Conservation (phyloP, 2,797 vertebrate genomes). For the Morelia viridis region DNA sequence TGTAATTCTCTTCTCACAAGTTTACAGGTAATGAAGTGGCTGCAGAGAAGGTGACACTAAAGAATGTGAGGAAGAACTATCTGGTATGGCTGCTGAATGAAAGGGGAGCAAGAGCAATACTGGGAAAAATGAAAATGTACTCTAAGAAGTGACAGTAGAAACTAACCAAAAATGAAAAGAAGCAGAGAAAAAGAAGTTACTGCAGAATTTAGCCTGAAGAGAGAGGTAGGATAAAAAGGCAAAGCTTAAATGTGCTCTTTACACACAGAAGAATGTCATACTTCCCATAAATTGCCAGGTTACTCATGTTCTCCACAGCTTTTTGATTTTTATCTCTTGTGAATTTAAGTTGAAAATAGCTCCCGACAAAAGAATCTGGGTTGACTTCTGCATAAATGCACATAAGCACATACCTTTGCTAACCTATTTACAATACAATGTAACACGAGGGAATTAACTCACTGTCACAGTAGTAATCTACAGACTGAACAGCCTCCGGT, state of each 20-base stretch:
- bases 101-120: neutral
- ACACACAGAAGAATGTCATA: neutral
- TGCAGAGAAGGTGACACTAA: neutral
- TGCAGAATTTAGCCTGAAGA: neutral
- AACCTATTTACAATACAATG: neutral
- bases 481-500: constrained; percentile 85
- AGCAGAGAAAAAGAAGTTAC: neutral
- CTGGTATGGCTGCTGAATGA: neutral
- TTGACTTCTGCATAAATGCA: neutral
- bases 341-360: neutral
- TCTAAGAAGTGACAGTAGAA: neutral
- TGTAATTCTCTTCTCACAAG: neutral
- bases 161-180: no score
- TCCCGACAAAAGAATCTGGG: neutral
- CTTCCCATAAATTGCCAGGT: neutral
- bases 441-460: constrained; percentile 66
- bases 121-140: neutral
- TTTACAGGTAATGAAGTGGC: neutral
- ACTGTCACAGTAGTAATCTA: constrained; percentile 98
- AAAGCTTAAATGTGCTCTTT: neutral
- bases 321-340: neutral
- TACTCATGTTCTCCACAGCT: neutral
- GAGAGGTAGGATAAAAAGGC: neutral
- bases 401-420: neutral
- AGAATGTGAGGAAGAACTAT: neutral